Evolutionary conservation across 2,888 invertebrate genomes (phyloP).

Genomic region (Leucoma salicis): DNA sequence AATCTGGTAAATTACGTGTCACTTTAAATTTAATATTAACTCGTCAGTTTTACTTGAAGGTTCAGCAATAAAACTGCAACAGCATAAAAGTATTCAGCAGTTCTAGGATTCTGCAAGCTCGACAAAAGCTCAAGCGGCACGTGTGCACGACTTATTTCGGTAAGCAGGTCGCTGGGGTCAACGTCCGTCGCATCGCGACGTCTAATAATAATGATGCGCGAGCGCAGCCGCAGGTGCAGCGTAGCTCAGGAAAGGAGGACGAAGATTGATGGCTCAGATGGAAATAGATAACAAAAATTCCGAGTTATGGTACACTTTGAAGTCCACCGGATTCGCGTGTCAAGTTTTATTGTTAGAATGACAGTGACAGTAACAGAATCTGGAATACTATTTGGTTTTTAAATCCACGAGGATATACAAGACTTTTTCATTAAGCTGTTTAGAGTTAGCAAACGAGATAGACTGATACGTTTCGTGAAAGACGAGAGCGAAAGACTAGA

Average conservation of each 20-base stretch:
- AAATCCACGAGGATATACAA: no score
- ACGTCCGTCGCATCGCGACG: slow-evolving; percentile 73
- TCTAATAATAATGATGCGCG: slow-evolving; percentile 67
- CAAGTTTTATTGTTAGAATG: slow-evolving; percentile 23
- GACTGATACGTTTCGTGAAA: no score
- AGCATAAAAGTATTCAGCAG: slow-evolving; percentile 9
- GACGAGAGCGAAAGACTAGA: no score
- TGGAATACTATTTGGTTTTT: no score
- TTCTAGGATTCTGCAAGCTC: slow-evolving; percentile 29
- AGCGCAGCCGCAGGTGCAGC: slow-evolving; percentile 64
- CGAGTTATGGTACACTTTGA: slow-evolving; percentile 29
- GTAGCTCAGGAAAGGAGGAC: slow-evolving; percentile 12
- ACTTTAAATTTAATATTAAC: no score
- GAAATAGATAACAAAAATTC: slow-evolving; percentile 31
- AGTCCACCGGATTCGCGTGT: slow-evolving; percentile 22
- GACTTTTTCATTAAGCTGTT: no score
- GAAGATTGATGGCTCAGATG: slow-evolving; percentile 39
- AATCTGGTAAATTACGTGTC: no score
- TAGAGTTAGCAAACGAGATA: no score
- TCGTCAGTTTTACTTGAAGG: no score
- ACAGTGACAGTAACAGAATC: slow-evolving; percentile 22
- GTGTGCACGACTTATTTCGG: slow-evolving; percentile 71
- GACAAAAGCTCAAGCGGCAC: slow-evolving; percentile 49
- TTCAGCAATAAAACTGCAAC: background rate
- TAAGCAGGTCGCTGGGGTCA: slow-evolving; percentile 76